Conservation (phyloP, 2,797 vertebrate genomes). For the Megalops cyprinoides region DNA sequence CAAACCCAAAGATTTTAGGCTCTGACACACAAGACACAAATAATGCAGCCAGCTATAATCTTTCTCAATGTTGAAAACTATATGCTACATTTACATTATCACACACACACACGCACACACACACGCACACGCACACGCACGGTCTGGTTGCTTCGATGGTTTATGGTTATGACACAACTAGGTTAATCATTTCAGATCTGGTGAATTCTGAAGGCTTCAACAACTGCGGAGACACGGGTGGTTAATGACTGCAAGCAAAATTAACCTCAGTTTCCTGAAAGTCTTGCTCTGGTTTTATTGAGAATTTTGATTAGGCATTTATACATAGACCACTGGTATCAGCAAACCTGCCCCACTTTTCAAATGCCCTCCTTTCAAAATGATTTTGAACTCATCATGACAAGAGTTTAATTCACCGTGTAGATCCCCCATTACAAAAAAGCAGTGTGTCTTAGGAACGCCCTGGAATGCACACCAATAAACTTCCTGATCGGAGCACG, state of each 20-base stretch:
- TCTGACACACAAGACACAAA: neutral
- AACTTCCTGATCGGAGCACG: too few species aligned
- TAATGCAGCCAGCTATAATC: too few species aligned
- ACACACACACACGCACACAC: too few species aligned
- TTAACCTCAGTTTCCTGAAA: constrained; percentile 1
- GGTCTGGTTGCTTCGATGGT: too few species aligned
- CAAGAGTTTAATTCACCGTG: neutral
- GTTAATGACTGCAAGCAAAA: neutral
- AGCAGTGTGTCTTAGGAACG: too few species aligned
- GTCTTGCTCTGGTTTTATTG: neutral
- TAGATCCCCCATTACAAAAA: neutral
- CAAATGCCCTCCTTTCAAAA: neutral
- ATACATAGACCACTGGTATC: neutral
- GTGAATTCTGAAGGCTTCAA: too few species aligned
- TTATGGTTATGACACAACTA: neutral
- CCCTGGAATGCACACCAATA: too few species aligned
- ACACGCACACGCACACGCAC: too few species aligned
- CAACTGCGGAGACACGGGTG: neutral
- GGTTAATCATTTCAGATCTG: neutral
- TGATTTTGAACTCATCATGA: neutral
- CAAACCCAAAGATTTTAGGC: neutral
- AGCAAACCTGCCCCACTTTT: neutral
- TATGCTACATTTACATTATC: neutral
- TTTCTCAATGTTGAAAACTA: neutral
- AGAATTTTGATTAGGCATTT: neutral